Evolutionary conservation across 2,888 invertebrate species (phyloP).

Genomic region (Eupithecia subumbrata): DNA sequence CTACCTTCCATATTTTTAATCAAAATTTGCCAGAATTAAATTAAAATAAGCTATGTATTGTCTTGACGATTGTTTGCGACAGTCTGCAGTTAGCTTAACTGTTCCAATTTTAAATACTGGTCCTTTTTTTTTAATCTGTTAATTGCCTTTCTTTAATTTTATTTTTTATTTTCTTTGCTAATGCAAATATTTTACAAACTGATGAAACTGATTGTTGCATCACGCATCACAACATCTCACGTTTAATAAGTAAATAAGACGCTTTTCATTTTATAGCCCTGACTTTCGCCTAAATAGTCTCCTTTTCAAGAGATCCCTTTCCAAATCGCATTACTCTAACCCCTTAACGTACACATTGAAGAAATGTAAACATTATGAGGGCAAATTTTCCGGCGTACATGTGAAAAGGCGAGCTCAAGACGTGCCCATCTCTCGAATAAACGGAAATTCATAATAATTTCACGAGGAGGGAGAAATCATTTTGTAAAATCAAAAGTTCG

Average conservation of each 20-base stretch:
- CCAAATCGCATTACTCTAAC: conserved; percentile 45
- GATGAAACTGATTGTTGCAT: not conserved
- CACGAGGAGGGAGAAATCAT: conserved; percentile 73
- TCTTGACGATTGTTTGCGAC: too few species aligned
- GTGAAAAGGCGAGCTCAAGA: conserved; percentile 59
- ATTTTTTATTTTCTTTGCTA: not conserved
- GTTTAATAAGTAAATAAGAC: conserved; percentile 21
- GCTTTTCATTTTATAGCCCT: conserved; percentile 16
- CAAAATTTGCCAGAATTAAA: too few species aligned
- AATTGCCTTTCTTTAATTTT: too few species aligned
- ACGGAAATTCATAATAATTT: conserved; percentile 81
- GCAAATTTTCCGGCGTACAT: conserved; percentile 51
- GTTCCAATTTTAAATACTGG: too few species aligned
- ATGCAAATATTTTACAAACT: not conserved
- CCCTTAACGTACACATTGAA: conserved; percentile 46
- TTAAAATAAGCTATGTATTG: too few species aligned
- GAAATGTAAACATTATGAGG: conserved; percentile 54
- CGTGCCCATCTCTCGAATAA: conserved; percentile 60
- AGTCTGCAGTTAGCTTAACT: too few species aligned
- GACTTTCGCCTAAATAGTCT: conserved; percentile 38
- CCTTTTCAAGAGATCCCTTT: conserved; percentile 36
- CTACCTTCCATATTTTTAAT: too few species aligned
- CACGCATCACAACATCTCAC: conserved; percentile 9
- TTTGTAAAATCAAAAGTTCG: conserved; percentile 81
- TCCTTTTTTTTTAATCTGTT: too few species aligned